Evolutionary conservation across 2,797 vertebrate genomes (phyloP), one percentile per base, ranked within the genome.

Genomic region (Sebastes trivittatus): DNA sequence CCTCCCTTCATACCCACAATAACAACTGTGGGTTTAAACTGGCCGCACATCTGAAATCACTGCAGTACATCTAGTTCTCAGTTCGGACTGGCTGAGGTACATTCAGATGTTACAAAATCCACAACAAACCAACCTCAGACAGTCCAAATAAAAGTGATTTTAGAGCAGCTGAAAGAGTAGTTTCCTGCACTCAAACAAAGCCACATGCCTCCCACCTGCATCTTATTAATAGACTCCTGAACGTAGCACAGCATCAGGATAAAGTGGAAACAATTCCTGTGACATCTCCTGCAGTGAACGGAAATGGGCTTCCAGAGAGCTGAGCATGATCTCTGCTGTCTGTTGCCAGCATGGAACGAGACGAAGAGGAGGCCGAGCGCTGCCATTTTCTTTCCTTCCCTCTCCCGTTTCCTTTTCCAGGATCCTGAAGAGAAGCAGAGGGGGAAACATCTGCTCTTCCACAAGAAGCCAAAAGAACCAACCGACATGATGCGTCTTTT

Each of bases 391-490:
- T 72, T 18, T 22, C 30, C 25, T 27, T 20, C 29, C 10, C n/a
- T 54, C 52, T 54, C 52, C 52, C n/a, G 54, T 56, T 42, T 80
- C 67, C 69, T 84, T 82, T 38, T 70, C 34, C 59, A 11, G 30
- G 20, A 63, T 32, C 46, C 60, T 72, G 76, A 72, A 27, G 59
- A 62, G 67, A 67, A 25, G 54, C 52, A 27, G 71, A 74, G 29
- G 64, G 64, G 71, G 87, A 71, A 75, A 76, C 66, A 61, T 61
- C 73, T 78, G 81, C 54, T 56, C n/a, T 0, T 54, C 52, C 52
- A 54, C 0, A 54, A 54, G 52, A 54, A 22, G 20, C 52, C 52
- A 54, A 54, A 54, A 54, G 52, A 54, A 54, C 20, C n/a, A 54
- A 54, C 20, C 10, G 4, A 22, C 52, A 20, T n/a, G 52, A 54